Evolutionary conservation across 2,113 vertebrate species (phyloP).

Genomic region (Malaclemys terrapin): DNA sequence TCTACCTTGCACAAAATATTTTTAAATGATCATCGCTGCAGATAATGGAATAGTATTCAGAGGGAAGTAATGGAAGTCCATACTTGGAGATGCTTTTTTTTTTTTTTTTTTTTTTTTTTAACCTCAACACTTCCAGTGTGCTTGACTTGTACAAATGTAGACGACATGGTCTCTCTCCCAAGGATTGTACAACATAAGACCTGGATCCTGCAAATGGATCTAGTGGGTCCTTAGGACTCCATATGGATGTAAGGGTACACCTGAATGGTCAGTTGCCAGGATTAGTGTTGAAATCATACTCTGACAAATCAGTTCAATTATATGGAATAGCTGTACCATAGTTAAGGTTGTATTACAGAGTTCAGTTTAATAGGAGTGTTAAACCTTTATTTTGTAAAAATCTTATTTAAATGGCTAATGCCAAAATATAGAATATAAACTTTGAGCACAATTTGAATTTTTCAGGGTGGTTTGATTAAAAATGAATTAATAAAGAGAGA

Average conservation of each 20-base stretch:
- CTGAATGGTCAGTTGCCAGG: not conserved
- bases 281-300: not conserved
- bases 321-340: not conserved
- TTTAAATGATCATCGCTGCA: not conserved
- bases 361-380: not conserved
- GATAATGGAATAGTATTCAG: not conserved
- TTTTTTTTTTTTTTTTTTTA: not conserved
- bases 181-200: not conserved
- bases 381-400: not conserved
- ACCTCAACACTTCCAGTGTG: not conserved
- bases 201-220: not conserved
- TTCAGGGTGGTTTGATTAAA: not conserved
- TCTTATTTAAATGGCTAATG: conserved; percentile 1
- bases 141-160: fast-evolving
- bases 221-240: not conserved
- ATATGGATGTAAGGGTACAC: not conserved
- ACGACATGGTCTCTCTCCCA: not conserved
- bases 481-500: not conserved
- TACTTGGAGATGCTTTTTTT: not conserved
- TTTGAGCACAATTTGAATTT: not conserved
- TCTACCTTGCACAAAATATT: no score
- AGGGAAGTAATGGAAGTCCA: not conserved
- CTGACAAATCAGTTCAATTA: not conserved
- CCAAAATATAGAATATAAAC: not conserved
- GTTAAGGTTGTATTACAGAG: not conserved